These are phyloP conservation scores for Laspeyria flexula DNA, from an alignment of 2,888 invertebrate genomes.

Conservation along the genomic window DNA sequence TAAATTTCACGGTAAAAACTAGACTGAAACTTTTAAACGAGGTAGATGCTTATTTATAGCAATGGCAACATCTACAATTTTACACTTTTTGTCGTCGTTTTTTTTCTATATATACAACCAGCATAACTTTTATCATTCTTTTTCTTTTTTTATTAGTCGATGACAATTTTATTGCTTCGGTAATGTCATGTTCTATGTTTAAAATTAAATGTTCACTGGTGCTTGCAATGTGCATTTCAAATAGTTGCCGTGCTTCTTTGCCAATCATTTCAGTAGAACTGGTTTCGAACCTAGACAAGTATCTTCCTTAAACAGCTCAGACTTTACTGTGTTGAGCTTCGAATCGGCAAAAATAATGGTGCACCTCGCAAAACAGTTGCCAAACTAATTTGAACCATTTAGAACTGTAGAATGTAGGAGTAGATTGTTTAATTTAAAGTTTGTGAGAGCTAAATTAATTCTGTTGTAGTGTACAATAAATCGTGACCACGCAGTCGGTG, in stretches of 20 bases:
- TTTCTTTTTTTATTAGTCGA: background rate
- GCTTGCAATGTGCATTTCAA: constrained; percentile 14
- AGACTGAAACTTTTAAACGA: constrained; percentile 5
- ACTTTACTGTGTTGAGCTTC: constrained; percentile 54
- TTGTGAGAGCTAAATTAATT: constrained; percentile 55
- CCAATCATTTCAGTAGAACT: constrained; percentile 59
- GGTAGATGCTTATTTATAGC: constrained; percentile 15
- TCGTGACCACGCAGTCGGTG: constrained; percentile 76
- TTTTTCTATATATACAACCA: background rate
- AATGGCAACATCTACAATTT: constrained; percentile 7
- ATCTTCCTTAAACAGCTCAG: constrained; percentile 76
- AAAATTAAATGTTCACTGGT: background rate
- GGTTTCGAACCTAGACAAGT: constrained; percentile 66
- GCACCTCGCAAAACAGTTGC: constrained; percentile 36
- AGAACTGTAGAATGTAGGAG: constrained; percentile 38
- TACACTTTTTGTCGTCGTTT: constrained; percentile 1
- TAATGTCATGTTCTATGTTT: background rate
- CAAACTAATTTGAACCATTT: constrained; percentile 47
- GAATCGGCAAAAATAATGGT: constrained; percentile 41
- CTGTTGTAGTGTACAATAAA: constrained; percentile 66
- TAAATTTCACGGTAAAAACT: constrained; percentile 9
- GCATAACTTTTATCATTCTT: background rate
- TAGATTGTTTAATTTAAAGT: constrained; percentile 48
- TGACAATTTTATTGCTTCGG: background rate
- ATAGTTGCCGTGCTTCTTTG: constrained; percentile 19